Conservation (phyloP, 2,888 invertebrate genomes). For the Campoplex capitator region DNA sequence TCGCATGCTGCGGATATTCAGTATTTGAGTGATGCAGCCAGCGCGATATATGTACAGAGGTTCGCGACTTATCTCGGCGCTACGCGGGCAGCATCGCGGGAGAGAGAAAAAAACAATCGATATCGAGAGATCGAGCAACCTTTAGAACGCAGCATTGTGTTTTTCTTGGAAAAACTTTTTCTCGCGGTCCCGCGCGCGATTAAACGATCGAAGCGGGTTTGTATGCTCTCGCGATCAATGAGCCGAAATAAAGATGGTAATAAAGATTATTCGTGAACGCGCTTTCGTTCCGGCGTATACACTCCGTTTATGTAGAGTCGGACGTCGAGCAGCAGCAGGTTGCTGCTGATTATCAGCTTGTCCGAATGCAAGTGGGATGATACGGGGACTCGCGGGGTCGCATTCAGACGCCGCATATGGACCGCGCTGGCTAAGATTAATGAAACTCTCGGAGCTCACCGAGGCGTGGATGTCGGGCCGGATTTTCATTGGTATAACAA, state of each 20-base stretch:
- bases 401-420: background rate
- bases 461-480: background rate
- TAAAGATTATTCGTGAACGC: slow-evolving; percentile 41
- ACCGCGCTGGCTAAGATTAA: background rate
- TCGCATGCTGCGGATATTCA: background rate
- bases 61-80: background rate
- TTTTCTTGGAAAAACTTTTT: slow-evolving; percentile 35
- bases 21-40: background rate
- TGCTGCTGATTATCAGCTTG: background rate
- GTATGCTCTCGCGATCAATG: slow-evolving; percentile 46
- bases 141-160: background rate
- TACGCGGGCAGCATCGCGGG: background rate
- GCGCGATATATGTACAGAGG: background rate
- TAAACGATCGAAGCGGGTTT: too few relatives aligned
- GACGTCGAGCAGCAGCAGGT: background rate
- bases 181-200: background rate
- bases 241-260: slow-evolving; percentile 17
- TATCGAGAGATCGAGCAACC: slow-evolving; percentile 6
- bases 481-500: background rate
- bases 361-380: background rate
- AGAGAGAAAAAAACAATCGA: background rate
- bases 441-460: background rate
- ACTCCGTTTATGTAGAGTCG: background rate
- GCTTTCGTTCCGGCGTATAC: background rate
- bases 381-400: background rate